Percentiles rank a stretch among this genome's conserved stretches.
Conservation (phyloP, 2,113 vertebrate species). For the Microtus pennsylvanicus region DNA sequence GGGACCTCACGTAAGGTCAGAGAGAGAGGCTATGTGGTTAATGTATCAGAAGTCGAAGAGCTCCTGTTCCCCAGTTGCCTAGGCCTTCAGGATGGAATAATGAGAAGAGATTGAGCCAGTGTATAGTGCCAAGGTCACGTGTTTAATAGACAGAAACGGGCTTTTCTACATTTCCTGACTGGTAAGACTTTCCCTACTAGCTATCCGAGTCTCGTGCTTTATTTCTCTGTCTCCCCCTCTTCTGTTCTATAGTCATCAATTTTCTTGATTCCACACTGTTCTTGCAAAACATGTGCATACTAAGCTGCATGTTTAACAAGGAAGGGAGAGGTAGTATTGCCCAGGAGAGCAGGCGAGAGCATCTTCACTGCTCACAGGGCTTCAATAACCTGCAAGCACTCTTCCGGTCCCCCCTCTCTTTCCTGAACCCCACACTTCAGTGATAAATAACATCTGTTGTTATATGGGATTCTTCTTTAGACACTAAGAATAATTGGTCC, state of each 20-base stretch:
- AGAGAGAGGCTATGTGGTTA: not conserved
- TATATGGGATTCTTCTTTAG: slow-evolving; percentile 17
- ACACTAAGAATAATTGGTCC: not conserved
- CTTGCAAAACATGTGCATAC: not conserved
- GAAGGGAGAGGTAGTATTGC: not conserved
- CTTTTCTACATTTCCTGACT: not conserved
- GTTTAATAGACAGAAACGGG: not conserved
- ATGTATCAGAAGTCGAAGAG: not conserved
- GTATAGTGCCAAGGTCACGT: not conserved
- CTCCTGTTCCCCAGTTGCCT: not conserved
- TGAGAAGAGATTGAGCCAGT: not conserved
- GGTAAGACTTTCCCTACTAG: rapidly evolving
- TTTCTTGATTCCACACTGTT: not conserved
- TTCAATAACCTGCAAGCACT: not conserved
- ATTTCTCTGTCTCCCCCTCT: not conserved
- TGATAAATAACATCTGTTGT: slow-evolving; percentile 4
- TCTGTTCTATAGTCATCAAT: not conserved
- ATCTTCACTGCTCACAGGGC: not conserved
- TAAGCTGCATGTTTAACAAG: not conserved
- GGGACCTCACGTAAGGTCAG: not conserved
- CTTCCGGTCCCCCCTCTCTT: not conserved
- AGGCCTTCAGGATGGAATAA: not conserved
- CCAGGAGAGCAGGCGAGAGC: not conserved
- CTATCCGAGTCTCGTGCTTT: not conserved
- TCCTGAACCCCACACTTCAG: not conserved